A percentile compares a stretch with the other conserved stretches of the same genome.
Evolutionary conservation across 2,113 vertebrate species (phyloP).

Genomic region (Mustela lutreola): DNA sequence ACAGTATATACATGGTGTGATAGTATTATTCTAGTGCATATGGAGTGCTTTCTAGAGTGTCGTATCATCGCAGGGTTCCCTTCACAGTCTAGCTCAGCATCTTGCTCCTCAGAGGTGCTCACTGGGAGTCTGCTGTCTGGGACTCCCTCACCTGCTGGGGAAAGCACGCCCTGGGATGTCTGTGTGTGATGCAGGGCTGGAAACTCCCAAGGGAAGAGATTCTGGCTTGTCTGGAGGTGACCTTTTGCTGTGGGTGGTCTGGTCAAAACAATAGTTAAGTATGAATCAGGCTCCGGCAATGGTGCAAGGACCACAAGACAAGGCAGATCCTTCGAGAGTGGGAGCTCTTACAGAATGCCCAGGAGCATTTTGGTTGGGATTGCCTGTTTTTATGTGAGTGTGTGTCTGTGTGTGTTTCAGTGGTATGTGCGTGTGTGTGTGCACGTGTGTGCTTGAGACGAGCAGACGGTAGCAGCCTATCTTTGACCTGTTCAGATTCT

Average conservation of each 20-base stretch:
- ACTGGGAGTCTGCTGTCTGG: neutral
- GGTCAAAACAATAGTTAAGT: conserved; percentile 36
- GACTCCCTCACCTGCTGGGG: neutral
- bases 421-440: neutral
- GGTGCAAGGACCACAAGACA: neutral
- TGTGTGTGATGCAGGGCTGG: neutral
- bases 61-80: neutral
- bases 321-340: conserved; percentile 23
- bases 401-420: neutral
- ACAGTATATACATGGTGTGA: neutral
- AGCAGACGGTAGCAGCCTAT: neutral
- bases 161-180: neutral
- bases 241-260: conserved; percentile 54
- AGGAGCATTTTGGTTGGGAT: neutral
- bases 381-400: neutral
- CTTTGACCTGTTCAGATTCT: neutral
- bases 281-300: conserved; percentile 38
- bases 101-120: neutral
- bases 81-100: neutral
- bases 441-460: neutral
- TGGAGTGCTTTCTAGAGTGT: neutral
- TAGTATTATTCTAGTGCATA: neutral
- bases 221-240: conserved; percentile 33
- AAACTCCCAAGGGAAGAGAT: conserved; percentile 54
- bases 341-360: conserved; percentile 1